phyloP scores from a whole-genome alignment of 2,888 invertebrate species.

The Neria commutata region DNA sequence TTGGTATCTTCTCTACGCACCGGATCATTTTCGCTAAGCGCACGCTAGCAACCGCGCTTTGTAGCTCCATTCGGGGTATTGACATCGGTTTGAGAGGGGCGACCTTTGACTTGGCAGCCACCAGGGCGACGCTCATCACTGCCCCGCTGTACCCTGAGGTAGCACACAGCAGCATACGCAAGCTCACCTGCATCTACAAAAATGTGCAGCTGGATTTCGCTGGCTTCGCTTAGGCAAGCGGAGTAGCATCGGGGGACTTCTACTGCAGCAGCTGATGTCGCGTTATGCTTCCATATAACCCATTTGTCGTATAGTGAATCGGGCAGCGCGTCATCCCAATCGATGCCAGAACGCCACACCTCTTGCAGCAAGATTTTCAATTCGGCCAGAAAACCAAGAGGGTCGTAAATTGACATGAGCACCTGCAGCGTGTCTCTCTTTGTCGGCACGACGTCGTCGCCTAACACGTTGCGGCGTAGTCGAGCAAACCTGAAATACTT shows the following conservation, averaged over 20 bases:
- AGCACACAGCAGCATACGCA: constrained; percentile 34
- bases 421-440: constrained; percentile 32
- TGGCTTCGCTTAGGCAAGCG: constrained; percentile 23
- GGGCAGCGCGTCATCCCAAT: too few species aligned
- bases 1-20: background rate
- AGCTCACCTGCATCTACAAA: constrained; percentile 39
- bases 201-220: constrained; percentile 32
- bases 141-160: constrained; percentile 26
- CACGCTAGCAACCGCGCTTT: constrained; percentile 3
- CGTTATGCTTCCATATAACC: constrained; percentile 30
- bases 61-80: constrained; percentile 13
- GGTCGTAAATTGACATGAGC: constrained; percentile 46
- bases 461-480: constrained; percentile 12
- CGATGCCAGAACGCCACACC: constrained; percentile 22
- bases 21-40: constrained; percentile 2
- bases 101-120: constrained; percentile 12
- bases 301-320: constrained; percentile 28
- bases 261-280: too few species aligned
- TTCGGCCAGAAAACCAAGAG: constrained; percentile 36
- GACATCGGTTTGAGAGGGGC: constrained; percentile 16
- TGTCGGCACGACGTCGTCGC: constrained; percentile 26
- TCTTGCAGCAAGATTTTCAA: constrained; percentile 40
- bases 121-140: background rate
- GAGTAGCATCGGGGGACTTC: background rate
- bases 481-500: constrained; percentile 23